These are phyloP conservation scores for Carassius carassius DNA, from an alignment of 2,113 vertebrate genomes.

Conservation along the genomic window DNA sequence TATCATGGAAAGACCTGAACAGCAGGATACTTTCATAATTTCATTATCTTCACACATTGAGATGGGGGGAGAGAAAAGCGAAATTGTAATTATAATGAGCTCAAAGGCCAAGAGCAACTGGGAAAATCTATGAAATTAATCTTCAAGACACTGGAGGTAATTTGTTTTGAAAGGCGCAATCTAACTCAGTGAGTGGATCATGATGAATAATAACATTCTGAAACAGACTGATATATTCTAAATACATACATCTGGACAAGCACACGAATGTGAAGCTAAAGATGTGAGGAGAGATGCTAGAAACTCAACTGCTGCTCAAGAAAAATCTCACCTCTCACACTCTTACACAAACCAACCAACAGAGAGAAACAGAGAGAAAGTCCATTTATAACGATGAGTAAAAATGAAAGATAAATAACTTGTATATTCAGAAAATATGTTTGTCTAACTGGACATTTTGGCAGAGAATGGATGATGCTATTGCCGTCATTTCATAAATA, in stretches of 20 bases:
- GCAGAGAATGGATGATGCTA: background rate
- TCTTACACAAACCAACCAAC: background rate
- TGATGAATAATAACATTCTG: conserved; percentile 3
- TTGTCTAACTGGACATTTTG: background rate
- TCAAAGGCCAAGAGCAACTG: conserved; percentile 23
- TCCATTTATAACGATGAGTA: background rate
- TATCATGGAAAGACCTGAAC: conserved; percentile 1
- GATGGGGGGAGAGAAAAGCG: background rate
- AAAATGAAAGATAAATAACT: background rate
- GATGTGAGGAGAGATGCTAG: background rate
- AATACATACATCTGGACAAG: conserved; percentile 28
- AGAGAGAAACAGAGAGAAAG: background rate
- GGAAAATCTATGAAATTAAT: conserved; percentile 68
- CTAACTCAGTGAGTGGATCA: conserved; percentile 6
- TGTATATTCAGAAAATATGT: background rate
- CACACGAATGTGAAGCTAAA: conserved; percentile 33
- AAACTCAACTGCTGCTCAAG: conserved; percentile 7
- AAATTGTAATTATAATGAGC: conserved; percentile 49
- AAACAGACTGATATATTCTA: background rate
- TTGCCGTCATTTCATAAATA: background rate
- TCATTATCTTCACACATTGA: background rate
- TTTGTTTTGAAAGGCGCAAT: conserved; percentile 62
- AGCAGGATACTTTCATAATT: background rate
- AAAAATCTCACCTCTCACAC: background rate
- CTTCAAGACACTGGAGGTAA: conserved; percentile 57